phyloP scores from a whole-genome alignment of 2,797 vertebrate genomes.

The Pangasius krempfi region DNA sequence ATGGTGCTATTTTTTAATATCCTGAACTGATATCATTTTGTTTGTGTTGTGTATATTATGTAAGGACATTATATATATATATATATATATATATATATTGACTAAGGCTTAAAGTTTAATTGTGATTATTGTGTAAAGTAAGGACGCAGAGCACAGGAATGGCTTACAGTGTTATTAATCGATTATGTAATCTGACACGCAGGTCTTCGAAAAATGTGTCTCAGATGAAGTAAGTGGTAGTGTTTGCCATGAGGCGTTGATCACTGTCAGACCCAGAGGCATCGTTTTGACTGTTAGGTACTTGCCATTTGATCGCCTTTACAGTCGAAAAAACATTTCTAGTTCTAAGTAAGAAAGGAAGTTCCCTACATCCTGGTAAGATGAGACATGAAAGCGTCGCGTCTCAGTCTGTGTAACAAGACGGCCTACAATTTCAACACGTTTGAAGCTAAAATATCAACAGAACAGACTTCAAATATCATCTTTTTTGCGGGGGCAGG shows the following conservation, averaged over 20 bases:
- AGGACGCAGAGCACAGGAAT: not conserved
- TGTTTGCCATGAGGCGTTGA: conserved; percentile 6
- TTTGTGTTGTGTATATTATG: conserved; percentile 33
- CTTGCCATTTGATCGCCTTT: conserved; percentile 53
- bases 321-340: conserved; percentile 48
- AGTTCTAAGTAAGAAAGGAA: conserved; percentile 56
- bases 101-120: conserved; percentile 50
- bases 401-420: conserved; percentile 38
- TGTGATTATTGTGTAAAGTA: not conserved
- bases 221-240: not conserved
- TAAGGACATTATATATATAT: not conserved
- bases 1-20: conserved; percentile 69
- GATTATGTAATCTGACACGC: not conserved
- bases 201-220: not conserved
- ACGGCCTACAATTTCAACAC: conserved; percentile 34
- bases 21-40: conserved; percentile 40
- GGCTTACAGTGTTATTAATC: conserved; percentile 9
- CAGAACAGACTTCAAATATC: conserved; percentile 27
- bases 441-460: conserved; percentile 36
- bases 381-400: conserved; percentile 28
- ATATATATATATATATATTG: not conserved
- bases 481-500: not conserved
- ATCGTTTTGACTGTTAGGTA: conserved; percentile 53
- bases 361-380: conserved; percentile 56
- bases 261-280: conserved; percentile 32